Evolutionary conservation across 2,888 invertebrate genomes (phyloP).

Genomic region (Cotesia congregata): DNA sequence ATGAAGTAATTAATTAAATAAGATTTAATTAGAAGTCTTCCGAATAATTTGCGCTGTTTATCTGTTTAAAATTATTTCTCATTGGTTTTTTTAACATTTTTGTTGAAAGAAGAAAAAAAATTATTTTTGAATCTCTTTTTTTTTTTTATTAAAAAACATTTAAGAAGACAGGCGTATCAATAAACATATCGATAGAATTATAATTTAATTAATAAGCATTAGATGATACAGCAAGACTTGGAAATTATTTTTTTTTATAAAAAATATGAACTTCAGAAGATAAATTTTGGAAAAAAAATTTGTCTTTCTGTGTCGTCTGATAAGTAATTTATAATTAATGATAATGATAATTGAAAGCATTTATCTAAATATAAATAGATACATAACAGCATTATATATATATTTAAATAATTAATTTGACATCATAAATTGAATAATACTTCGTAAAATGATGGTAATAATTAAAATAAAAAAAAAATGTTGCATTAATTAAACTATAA

Average conservation of each 20-base stretch:
- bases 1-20: conserved; percentile 16
- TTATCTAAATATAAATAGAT: background rate
- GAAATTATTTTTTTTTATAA: background rate
- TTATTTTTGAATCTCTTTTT: background rate
- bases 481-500: conserved; percentile 31
- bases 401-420: background rate
- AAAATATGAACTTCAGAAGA: background rate
- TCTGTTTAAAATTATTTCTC: background rate
- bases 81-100: conserved; percentile 19
- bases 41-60: conserved; percentile 21
- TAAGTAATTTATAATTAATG: background rate
- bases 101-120: background rate
- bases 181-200: conserved; percentile 1
- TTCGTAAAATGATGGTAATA: conserved; percentile 21
- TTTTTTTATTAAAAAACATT: background rate
- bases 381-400: conserved; percentile 1
- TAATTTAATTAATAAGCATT: conserved; percentile 6
- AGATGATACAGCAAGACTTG: background rate
- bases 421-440: conserved; percentile 14
- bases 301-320: background rate
- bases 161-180: background rate
- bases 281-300: background rate
- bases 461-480: conserved; percentile 32
- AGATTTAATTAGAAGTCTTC: conserved; percentile 52
- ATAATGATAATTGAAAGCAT: background rate